Conservation (phyloP, 2,797 vertebrate genomes). For the Morelia viridis region DNA sequence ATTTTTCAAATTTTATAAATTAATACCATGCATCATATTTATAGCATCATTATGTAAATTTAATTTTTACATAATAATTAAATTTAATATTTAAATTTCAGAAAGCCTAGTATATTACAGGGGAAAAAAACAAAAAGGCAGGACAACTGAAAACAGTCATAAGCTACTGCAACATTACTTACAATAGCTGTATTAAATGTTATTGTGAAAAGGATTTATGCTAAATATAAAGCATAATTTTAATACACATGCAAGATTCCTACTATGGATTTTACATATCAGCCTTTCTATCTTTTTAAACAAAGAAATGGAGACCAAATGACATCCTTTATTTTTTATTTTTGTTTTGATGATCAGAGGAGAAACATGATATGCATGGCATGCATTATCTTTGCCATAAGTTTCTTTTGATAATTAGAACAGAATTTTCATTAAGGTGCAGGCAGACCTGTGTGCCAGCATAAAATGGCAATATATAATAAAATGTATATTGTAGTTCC, state of each 20-base stretch:
- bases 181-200: background rate
- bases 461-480: conserved; percentile 31
- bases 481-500: no score
- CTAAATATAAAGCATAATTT: background rate
- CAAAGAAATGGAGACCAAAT: conserved; percentile 54
- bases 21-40: background rate
- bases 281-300: conserved; percentile 48
- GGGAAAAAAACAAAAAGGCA: background rate
- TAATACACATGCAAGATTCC: conserved; percentile 34
- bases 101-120: background rate
- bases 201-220: background rate
- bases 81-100: background rate
- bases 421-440: conserved; percentile 63
- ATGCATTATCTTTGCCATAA: conserved; percentile 61
- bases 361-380: conserved; percentile 62
- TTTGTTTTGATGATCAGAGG: conserved; percentile 55
- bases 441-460: conserved; percentile 62
- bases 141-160: background rate
- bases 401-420: conserved; percentile 68
- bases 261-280: conserved; percentile 32
- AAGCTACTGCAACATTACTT: background rate
- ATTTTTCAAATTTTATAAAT: background rate
- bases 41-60: background rate
- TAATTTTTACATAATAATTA: background rate
- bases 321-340: conserved; percentile 63